Percentiles rank a stretch among this genome's conserved stretches.
phyloP scores from a whole-genome alignment of 2,113 vertebrate genomes.

The Solenodon paradoxus region DNA sequence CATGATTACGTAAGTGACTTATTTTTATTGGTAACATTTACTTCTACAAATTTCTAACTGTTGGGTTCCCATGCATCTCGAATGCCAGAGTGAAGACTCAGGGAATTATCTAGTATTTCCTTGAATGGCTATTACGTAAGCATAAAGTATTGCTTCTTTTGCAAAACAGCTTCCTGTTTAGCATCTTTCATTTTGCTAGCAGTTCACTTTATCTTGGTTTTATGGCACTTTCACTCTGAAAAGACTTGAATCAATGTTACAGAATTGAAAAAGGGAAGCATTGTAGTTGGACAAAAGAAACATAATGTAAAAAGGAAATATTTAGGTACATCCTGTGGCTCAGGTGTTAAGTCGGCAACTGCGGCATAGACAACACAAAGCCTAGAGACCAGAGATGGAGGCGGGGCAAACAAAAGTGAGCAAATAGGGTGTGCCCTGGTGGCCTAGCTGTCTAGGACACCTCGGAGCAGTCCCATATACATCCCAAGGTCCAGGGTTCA shows the following conservation, averaged over 20 bases:
- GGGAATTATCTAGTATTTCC: not conserved
- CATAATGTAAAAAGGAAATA: not conserved
- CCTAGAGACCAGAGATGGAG: too few species aligned
- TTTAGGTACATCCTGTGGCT: too few species aligned
- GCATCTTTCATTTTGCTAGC: not conserved
- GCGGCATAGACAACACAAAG: too few species aligned
- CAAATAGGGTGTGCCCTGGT: too few species aligned
- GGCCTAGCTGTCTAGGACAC: too few species aligned
- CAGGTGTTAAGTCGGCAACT: too few species aligned
- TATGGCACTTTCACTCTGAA: not conserved
- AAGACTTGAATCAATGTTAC: not conserved
- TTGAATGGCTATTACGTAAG: not conserved
- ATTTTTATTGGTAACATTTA: not conserved
- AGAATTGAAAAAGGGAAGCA: not conserved
- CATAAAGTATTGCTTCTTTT: constrained; percentile 35
- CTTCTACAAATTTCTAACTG: constrained; percentile 12
- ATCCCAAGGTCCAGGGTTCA: too few species aligned
- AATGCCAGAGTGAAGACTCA: not conserved
- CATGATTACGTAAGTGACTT: not conserved
- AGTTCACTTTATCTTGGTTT: not conserved
- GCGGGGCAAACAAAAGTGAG: too few species aligned
- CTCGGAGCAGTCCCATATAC: too few species aligned
- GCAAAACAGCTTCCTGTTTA: not conserved
- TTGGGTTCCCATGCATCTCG: constrained; percentile 15
- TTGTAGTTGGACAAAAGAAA: not conserved